Base-by-base conservation (phyloP, 2,888 invertebrate genomes). In the Portevinia maculata region DNA sequence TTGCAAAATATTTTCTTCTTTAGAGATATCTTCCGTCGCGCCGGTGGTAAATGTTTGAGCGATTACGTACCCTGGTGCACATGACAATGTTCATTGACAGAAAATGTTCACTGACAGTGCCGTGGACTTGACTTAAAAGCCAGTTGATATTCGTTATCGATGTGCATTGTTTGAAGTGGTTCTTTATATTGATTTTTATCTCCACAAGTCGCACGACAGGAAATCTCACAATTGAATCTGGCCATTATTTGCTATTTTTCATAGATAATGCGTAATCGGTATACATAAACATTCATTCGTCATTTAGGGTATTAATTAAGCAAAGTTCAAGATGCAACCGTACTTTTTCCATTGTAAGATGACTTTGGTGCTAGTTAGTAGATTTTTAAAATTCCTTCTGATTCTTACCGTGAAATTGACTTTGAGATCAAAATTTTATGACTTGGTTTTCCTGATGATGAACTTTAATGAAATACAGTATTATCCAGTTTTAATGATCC, bases 111-210 rank as follows among this genome's bases (percentile, higher is more conserved):
- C n/a, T n/a, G n/a, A n/a, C n/a, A 15, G 44, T 28, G 32, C 21
- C 39, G 60, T 32, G 52, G 17, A 62, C n/a, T 44, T 44, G 52
- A 24, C 24, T 41, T 60, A 15, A 7, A 37, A 5, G 21, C 9
- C 13, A 48, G 55, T 55, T 64, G 57, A 78, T 50, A 44, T 8
- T 34, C 13, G 11, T 8, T 71, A 64, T 78, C 70, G 46, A 30
- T 30, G 32, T 30, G 41, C 21, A 19, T 50, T 24, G 1, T 13
- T 21, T 52, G 30, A 24, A 34, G 30, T 52, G 50, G 28, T 37
- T 64, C 17, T 37, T 64, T 39, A 52, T 8, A 48, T 37, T 48
- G 48, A 21, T 59, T 60, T 44, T 46, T 53, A 62, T 52, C 44
- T 15, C 13, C 11, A 1, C 13, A 53, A 37, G 55, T 55, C 67